Conservation (phyloP, 2,797 vertebrate species). For the Selene dorsalis region DNA sequence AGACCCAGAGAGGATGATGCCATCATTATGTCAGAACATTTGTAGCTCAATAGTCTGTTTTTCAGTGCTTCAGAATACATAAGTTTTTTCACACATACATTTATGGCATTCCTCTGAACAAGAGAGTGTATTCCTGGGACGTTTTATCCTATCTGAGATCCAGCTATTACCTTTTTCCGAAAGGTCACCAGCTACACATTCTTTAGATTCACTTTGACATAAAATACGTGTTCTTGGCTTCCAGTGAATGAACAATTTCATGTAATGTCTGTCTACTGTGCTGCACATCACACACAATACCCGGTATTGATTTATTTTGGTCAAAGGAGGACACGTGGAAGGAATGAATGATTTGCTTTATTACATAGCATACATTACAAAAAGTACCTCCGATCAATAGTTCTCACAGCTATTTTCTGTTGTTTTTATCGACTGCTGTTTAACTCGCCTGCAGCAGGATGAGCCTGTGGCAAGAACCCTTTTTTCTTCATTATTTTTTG, state of each 20-base stretch:
- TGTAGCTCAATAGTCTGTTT: too few relatives aligned
- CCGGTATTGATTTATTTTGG: neutral
- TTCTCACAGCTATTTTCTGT: neutral
- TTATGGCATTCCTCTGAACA: too few relatives aligned
- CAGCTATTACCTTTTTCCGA: too few relatives aligned
- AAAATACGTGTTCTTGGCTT: neutral
- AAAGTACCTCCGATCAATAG: slow-evolving; percentile 3
- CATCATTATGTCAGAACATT: neutral
- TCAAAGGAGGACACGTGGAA: neutral
- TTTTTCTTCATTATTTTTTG: neutral
- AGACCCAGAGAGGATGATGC: neutral
- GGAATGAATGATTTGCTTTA: neutral
- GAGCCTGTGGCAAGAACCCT: neutral
- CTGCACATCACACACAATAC: neutral
- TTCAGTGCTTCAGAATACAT: too few relatives aligned
- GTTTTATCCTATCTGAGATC: too few relatives aligned
- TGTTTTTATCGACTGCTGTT: neutral
- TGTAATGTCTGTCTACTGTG: neutral
- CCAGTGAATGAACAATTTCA: neutral
- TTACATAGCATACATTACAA: neutral
- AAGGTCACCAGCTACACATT: too few relatives aligned
- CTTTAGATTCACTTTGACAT: neutral
- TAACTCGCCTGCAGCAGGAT: neutral
- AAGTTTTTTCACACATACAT: too few relatives aligned
- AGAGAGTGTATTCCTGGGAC: too few relatives aligned